A percentile compares a stretch with the other conserved stretches of the same genome.
These are phyloP conservation scores for Diadema setosum DNA, from an alignment of 35 echinoderm and acorn worm genomes.

Conservation along the genomic window DNA sequence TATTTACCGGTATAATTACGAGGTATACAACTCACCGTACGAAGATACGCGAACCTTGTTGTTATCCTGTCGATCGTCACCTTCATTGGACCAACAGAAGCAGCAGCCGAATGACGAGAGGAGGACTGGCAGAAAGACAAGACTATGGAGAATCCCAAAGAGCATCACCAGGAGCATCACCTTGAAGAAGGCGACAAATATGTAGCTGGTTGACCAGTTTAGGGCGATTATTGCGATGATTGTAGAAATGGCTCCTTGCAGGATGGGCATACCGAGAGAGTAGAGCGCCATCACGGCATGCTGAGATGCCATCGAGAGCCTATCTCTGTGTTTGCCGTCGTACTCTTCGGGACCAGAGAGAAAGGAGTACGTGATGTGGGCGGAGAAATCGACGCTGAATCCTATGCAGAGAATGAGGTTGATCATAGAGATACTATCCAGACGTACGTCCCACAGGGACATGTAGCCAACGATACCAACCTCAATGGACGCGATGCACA, in stretches of 20 bases:
- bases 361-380: slow-evolving; percentile 92
- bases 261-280: slow-evolving; percentile 73
- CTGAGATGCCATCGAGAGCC: not conserved
- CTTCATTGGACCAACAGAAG: no score
- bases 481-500: slow-evolving; percentile 79
- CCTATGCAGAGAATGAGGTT: slow-evolving; percentile 98
- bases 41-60: no score
- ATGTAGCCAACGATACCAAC: slow-evolving; percentile 84
- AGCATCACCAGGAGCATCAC: slow-evolving; percentile 88
- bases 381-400: slow-evolving; percentile 96
- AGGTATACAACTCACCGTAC: no score
- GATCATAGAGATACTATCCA: slow-evolving; percentile 98
- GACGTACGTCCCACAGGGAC: slow-evolving; percentile 71
- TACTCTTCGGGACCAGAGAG: not conserved
- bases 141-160: slow-evolving; percentile 75
- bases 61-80: no score
- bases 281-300: slow-evolving; percentile 63
- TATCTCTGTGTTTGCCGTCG: not conserved
- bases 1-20: no score
- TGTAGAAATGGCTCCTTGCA: slow-evolving; percentile 86
- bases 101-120: slow-evolving; percentile 40
- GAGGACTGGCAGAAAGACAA: slow-evolving; percentile 82
- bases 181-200: slow-evolving; percentile 90
- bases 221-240: slow-evolving; percentile 60
- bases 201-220: slow-evolving; percentile 57